Evolutionary conservation across 2,888 invertebrate genomes (phyloP), one percentile per base, ranked within the genome.

Genomic region (Nipponacmea schrenckii): DNA sequence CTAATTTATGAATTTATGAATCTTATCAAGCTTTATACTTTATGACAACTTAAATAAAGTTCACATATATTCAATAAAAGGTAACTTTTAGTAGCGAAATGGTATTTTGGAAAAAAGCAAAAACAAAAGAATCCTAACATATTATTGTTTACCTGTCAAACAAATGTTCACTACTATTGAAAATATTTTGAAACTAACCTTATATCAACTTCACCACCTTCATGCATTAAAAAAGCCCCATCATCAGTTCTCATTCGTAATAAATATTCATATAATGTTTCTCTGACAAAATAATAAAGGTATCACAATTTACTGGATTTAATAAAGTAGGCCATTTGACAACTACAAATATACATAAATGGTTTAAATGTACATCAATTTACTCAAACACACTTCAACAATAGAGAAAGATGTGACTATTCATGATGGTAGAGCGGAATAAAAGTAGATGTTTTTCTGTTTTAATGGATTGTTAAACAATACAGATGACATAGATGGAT

Each of bases 191-290:
- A 27, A n/a, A 15, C 46, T 64, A 74, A 89, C 89, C 89, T 86
- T 45, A 97, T 94, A 89, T 98, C 97, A 24, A 94, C 92, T 90
- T 99, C 98, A 4, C 98, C 98, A 81, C 94, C 96, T 68, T 92
- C 92, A 87, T 98, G 97, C 91, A 99, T 93, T 27, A 92, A 92
- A 90, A 96, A 99, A 17, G 96, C 94, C n/a, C 98, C 98, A 89
- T 97, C 94, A 10, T 93, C 90, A 79, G 93, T 92, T 79, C 93
- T 92, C 71, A 97, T 91, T 46, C 93, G 92, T 90, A 92, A 92
- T 70, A 99, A 89, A 90, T 96, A 98, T 68, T 92, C 91, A 80
- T 93, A 92, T 74, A 98, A 91, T 62, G 91, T 92, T 81, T 92
- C 88, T 78, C 93, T 93, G 76, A 24, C 75, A 74, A 63, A n/a